phyloP scores from a whole-genome alignment of 2,888 invertebrate species.

The Elmis aenea region DNA sequence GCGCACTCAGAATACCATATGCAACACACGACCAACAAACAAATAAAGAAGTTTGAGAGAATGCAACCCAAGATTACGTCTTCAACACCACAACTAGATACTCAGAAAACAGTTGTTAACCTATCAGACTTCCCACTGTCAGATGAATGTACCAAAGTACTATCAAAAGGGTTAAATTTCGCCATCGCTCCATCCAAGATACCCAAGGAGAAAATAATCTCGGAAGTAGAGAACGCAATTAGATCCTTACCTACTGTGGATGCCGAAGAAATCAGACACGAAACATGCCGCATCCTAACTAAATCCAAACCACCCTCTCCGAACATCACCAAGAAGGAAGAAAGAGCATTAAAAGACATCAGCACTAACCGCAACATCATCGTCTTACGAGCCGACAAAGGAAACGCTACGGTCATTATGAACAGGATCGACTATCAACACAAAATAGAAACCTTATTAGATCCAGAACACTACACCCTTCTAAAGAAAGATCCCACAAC shows the following conservation, averaged over 20 bases:
- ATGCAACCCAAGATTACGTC: too few relatives aligned
- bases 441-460: neutral
- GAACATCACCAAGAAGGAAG: neutral
- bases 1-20: neutral
- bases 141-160: neutral
- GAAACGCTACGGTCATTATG: neutral
- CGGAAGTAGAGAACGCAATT: neutral
- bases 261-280: neutral
- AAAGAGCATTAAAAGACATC: neutral
- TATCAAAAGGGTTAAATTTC: slow-evolving; percentile 1
- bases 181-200: slow-evolving; percentile 1
- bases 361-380: neutral
- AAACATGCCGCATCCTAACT: too few relatives aligned
- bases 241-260: neutral
- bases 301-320: too few relatives aligned
- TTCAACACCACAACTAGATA: neutral
- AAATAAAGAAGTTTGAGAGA: too few relatives aligned
- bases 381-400: neutral
- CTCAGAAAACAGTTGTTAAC: neutral
- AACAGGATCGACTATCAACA: neutral
- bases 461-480: neutral
- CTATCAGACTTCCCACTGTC: neutral
- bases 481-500: neutral
- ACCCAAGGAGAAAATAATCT: slow-evolving; percentile 1
- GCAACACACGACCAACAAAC: too few relatives aligned